Evolutionary conservation across 2,888 invertebrate genomes (phyloP).

Genomic region (Bibio marci): DNA sequence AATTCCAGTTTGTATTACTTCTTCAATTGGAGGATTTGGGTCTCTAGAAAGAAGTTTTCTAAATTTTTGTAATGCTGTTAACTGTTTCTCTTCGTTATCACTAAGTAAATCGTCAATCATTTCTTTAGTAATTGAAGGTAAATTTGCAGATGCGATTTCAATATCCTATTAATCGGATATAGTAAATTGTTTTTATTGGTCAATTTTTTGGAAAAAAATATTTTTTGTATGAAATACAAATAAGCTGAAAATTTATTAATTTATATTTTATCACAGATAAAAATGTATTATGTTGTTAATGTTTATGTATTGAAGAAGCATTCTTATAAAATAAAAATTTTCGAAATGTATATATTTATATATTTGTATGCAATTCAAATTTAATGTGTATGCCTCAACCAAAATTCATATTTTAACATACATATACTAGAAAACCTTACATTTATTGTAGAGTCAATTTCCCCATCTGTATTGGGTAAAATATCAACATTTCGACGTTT

Average conservation of each 20-base stretch:
- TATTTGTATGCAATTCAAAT: too few species aligned
- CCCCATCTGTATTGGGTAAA: conserved; percentile 26
- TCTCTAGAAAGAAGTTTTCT: conserved; percentile 84
- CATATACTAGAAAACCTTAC: conserved; percentile 14
- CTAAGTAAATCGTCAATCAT: conserved; percentile 78
- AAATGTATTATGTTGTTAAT: too few species aligned
- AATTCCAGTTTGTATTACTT: conserved; percentile 86
- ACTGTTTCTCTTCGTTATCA: conserved; percentile 56
- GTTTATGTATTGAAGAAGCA: too few species aligned
- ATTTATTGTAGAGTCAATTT: conserved; percentile 19
- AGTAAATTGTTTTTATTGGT: too few species aligned
- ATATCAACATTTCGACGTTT: conserved; percentile 72
- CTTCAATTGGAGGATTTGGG: conserved; percentile 94
- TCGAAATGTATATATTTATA: too few species aligned
- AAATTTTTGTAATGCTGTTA: conserved; percentile 81
- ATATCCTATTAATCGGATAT: too few species aligned
- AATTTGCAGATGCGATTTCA: conserved; percentile 1
- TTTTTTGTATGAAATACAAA: too few species aligned
- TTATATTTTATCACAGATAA: too few species aligned
- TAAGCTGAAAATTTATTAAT: too few species aligned
- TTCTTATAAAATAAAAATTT: too few species aligned
- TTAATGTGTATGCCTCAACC: neutral
- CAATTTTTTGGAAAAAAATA: too few species aligned
- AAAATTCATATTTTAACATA: too few species aligned
- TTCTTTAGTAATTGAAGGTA: conserved; percentile 30